These are phyloP conservation scores for Chinchilla lanigera DNA, from an alignment of 2,113 vertebrate species.

Conservation along the genomic window DNA sequence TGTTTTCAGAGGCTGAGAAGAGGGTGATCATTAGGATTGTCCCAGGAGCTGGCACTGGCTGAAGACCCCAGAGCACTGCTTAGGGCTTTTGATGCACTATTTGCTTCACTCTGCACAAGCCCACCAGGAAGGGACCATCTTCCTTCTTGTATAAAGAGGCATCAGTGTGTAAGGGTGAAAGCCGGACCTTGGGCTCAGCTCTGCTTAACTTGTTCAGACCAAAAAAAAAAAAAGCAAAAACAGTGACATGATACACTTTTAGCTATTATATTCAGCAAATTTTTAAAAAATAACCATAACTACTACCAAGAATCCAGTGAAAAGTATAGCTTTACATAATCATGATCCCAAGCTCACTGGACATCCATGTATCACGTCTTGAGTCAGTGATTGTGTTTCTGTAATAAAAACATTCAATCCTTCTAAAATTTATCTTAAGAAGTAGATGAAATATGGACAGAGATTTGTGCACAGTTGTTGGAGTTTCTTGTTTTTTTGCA, in stretches of 20 bases:
- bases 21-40: background rate
- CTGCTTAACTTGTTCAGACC: background rate
- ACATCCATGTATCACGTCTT: background rate
- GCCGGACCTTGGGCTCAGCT: background rate
- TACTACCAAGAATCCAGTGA: background rate
- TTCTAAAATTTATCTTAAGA: slow-evolving; percentile 16
- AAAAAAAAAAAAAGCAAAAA: background rate
- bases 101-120: background rate
- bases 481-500: background rate
- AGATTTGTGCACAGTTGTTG: background rate
- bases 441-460: background rate
- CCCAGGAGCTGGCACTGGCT: background rate
- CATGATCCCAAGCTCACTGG: background rate
- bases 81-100: background rate
- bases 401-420: background rate
- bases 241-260: background rate
- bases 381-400: background rate
- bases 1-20: background rate
- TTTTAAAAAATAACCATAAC: background rate
- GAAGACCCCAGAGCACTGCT: background rate
- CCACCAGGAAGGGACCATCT: background rate
- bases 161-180: background rate
- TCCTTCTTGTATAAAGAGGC: rapidly evolving
- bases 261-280: background rate
- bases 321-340: background rate